phyloP scores from a whole-genome alignment of 2,113 vertebrate genomes.

The Ranitomeya variabilis region DNA sequence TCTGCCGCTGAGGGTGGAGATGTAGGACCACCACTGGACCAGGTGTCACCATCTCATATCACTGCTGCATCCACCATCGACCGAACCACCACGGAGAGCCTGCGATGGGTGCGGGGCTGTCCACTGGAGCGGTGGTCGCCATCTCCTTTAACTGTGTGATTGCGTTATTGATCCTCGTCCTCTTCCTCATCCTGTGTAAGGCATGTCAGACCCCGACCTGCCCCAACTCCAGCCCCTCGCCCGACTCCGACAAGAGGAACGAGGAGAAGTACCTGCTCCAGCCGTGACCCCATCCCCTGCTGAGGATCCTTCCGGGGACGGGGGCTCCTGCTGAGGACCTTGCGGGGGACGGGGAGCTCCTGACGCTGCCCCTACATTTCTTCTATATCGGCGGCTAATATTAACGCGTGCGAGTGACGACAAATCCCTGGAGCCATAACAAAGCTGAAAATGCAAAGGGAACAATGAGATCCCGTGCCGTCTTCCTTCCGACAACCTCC shows the following conservation, averaged over 20 bases:
- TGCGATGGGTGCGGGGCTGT: slow-evolving; percentile 76
- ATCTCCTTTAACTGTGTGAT: slow-evolving; percentile 78
- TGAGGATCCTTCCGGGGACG: neutral
- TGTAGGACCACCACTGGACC: neutral
- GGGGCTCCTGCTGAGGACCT: too few relatives aligned
- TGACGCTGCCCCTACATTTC: slow-evolving; percentile 3
- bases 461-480: neutral
- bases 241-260: slow-evolving; percentile 71
- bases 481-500: slow-evolving; percentile 30
- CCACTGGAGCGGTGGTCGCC: slow-evolving; percentile 75
- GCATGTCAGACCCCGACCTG: slow-evolving; percentile 78
- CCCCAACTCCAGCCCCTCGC: slow-evolving; percentile 66
- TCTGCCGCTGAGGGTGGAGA: neutral
- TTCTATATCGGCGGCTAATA: neutral
- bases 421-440: neutral
- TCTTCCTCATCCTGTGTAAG: slow-evolving; percentile 79
- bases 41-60: neutral
- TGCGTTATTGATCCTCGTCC: slow-evolving; percentile 72
- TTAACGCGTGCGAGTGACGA: neutral
- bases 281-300: slow-evolving; percentile 63
- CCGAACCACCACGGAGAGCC: neutral
- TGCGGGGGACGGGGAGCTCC: neutral
- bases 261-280: slow-evolving; percentile 80
- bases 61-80: neutral
- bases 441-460: neutral